These are phyloP conservation scores for Apocrypta bakeri DNA, from an alignment of 1,140 invertebrate genomes.

Conservation along the genomic window DNA sequence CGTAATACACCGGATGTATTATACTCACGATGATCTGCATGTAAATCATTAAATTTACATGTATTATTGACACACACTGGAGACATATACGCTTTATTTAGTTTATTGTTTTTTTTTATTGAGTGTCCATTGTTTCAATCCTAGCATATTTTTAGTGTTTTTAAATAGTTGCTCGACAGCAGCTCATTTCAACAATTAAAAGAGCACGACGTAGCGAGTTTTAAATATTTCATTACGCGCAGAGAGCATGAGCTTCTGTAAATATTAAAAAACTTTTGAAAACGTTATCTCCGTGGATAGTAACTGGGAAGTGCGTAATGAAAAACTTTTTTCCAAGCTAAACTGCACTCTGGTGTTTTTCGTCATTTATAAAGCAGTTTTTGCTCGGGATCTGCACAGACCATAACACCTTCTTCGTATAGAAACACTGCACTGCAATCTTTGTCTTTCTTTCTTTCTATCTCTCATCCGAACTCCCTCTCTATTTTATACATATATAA, in stretches of 20 bases:
- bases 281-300: not conserved
- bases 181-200: not conserved
- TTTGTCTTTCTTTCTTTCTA: not conserved
- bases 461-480: too few species aligned
- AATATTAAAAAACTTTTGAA: conserved; percentile 3
- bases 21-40: conserved; percentile 12
- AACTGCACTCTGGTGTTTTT: not conserved
- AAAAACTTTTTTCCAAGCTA: not conserved
- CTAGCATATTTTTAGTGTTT: too few species aligned
- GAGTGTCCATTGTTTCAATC: too few species aligned
- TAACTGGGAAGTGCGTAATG: not conserved
- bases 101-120: too few species aligned
- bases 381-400: not conserved
- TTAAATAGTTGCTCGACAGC: not conserved
- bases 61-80: not conserved
- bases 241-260: not conserved
- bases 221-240: not conserved
- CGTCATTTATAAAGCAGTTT: not conserved
- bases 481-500: too few species aligned
- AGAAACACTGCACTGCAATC: not conserved
- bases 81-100: not conserved
- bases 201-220: not conserved
- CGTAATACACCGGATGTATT: conserved; percentile 28
- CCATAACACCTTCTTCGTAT: not conserved
- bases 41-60: conserved; percentile 30